phyloP scores from a whole-genome alignment of 2,113 vertebrate genomes.

The Ptychochromis oligacanthus region DNA sequence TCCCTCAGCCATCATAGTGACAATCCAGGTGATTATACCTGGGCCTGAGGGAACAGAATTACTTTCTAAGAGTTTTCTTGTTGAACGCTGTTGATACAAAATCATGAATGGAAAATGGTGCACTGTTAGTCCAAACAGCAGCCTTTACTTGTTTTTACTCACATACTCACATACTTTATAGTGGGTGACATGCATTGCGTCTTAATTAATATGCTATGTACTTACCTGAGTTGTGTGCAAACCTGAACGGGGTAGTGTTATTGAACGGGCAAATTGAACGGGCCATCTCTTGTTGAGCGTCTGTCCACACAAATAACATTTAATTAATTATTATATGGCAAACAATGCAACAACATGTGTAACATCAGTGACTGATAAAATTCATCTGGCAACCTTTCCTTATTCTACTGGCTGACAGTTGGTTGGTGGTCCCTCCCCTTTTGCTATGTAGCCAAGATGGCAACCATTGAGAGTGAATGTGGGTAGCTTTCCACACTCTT shows the following conservation, averaged over 20 bases:
- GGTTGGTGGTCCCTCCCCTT: too few species aligned
- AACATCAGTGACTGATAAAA: not conserved
- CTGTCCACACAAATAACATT: not conserved
- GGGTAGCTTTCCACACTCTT: too few species aligned
- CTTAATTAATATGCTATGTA: not conserved
- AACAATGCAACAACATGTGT: not conserved
- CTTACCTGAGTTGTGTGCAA: not conserved
- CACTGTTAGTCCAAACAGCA: not conserved
- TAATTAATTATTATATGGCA: not conserved
- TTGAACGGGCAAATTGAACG: not conserved
- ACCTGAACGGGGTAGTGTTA: not conserved
- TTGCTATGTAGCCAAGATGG: too few species aligned
- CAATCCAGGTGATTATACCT: slow-evolving; percentile 52
- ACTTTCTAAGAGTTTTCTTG: slow-evolving; percentile 20
- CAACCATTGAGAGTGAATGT: too few species aligned
- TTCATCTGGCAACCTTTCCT: too few species aligned
- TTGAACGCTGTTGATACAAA: slow-evolving; percentile 15
- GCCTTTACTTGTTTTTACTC: not conserved
- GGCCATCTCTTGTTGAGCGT: not conserved
- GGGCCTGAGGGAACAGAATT: slow-evolving; percentile 17
- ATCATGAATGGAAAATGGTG: not conserved
- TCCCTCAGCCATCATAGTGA: slow-evolving; percentile 23
- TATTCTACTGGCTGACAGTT: too few species aligned
- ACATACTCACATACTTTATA: too few species aligned
- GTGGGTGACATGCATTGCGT: too few species aligned